Evolutionary conservation across 2,113 vertebrate genomes (phyloP), one percentile per base, ranked within the genome.

Genomic region (Scomber colias): DNA sequence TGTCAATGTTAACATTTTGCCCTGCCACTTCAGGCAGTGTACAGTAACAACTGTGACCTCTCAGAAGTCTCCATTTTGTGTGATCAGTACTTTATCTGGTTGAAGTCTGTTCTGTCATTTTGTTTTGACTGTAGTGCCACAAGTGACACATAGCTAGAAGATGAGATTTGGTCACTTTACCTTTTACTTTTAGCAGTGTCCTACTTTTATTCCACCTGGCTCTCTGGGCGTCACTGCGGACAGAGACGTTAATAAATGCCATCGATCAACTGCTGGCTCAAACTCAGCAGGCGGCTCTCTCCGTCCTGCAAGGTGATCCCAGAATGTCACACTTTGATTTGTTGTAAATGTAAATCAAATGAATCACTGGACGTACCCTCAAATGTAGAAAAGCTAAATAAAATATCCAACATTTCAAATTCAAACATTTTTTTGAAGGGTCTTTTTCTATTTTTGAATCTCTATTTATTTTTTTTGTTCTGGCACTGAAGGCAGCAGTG

Each of bases 221-320:
- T 44, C 51, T 50, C 44, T n/a, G 53, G 78, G 61, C 4, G 11
- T 75, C 68, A 53, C 71, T 61, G 49, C 48, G 74, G 70, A 84
- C 60, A 48, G 76, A 46, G 68, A 53, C 27, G 35, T 70, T 62
- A 82, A 45, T 17, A 59, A 45, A 69, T 9, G 24, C 48, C 53
- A 87, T 90, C 77, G 81, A 69, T 92, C 81, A 80, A 31, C 63
- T 48, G 76, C 69, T 73, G 85, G 72, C 79, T 83, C 21, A 16
- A 67, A 73, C 49, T 35, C 21, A 31, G 61, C 48, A 53, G 21
- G 56, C 31, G 35, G 4, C 9, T 66, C n/a, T 10, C 65, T 40
- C 62, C 4, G 17, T 6, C 15, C 46, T 35, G 74, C 50, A 60
- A 77, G 67, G 53, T 54, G 14, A 49, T 44, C 56, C 63, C 57